These are phyloP conservation scores for Temnothorax rugatulus DNA, from an alignment of 2,888 invertebrate species.

Conservation along the genomic window DNA sequence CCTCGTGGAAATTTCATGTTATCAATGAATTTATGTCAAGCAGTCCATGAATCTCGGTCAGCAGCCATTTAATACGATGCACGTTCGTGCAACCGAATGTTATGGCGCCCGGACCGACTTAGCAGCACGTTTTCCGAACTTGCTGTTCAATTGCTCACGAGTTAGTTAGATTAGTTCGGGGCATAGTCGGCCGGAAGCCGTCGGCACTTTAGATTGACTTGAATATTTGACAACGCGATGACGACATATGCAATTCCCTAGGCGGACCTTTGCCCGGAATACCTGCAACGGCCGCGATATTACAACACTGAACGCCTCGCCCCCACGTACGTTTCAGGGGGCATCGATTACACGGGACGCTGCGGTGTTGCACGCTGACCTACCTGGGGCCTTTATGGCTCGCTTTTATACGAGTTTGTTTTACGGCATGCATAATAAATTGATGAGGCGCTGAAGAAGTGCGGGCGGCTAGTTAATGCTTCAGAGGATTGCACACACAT, in stretches of 20 bases:
- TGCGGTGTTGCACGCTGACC: conserved; percentile 52
- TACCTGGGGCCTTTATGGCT: conserved; percentile 40
- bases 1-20: not conserved
- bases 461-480: conserved; percentile 31
- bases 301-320: conserved; percentile 31
- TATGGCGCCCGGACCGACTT: conserved; percentile 24
- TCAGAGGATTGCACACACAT: conserved; percentile 31
- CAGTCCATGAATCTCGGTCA: not conserved
- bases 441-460: conserved; percentile 43
- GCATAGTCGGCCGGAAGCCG: conserved; percentile 71
- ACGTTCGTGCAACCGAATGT: conserved; percentile 29
- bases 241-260: conserved; percentile 57
- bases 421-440: conserved; percentile 55
- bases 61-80: conserved; percentile 32
- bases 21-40: conserved; percentile 28
- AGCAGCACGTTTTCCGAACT: conserved; percentile 46
- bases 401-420: conserved; percentile 47
- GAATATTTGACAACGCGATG: conserved; percentile 78
- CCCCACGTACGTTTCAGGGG: conserved; percentile 40
- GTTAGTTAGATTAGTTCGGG: conserved; percentile 82
- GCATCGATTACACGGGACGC: conserved; percentile 51
- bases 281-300: conserved; percentile 24
- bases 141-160: conserved; percentile 66
- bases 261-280: conserved; percentile 46
- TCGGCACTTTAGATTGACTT: conserved; percentile 81